phyloP scores from a whole-genome alignment of 1,140 invertebrate species.

The Oreohelix idahoensis region DNA sequence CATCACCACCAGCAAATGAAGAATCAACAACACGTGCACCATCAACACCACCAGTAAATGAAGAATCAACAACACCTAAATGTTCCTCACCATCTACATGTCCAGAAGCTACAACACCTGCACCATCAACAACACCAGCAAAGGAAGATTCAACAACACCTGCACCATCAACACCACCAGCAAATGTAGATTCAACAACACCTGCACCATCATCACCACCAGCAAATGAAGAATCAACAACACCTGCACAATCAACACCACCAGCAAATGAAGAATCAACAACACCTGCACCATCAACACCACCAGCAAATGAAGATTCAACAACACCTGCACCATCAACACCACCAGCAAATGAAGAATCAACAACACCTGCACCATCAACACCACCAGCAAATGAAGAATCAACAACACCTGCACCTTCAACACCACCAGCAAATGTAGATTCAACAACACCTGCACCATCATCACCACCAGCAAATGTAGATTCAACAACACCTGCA shows the following conservation, averaged over 20 bases:
- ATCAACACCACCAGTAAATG: conserved; percentile 3
- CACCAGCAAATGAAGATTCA: background rate
- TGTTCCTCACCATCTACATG: too few species aligned
- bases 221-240: conserved; percentile 32
- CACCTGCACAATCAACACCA: conserved; percentile 30
- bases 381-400: conserved; percentile 24
- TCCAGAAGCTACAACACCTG: background rate
- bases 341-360: conserved; percentile 22
- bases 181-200: conserved; percentile 30
- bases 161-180: background rate
- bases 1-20: conserved; percentile 12
- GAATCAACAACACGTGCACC: background rate
- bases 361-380: conserved; percentile 40
- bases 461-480: conserved; percentile 26
- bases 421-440: conserved; percentile 29
- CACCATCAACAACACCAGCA: background rate
- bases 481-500: conserved; percentile 21
- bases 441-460: background rate
- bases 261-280: conserved; percentile 27
- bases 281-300: conserved; percentile 27
- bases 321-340: conserved; percentile 40
- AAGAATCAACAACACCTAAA: conserved; percentile 27
- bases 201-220: conserved; percentile 26
- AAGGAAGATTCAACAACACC: conserved; percentile 42
- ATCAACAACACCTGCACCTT: background rate